Evolutionary conservation across 2,797 vertebrate genomes (phyloP).

Genomic region (Hypotaenidia philippensis): DNA sequence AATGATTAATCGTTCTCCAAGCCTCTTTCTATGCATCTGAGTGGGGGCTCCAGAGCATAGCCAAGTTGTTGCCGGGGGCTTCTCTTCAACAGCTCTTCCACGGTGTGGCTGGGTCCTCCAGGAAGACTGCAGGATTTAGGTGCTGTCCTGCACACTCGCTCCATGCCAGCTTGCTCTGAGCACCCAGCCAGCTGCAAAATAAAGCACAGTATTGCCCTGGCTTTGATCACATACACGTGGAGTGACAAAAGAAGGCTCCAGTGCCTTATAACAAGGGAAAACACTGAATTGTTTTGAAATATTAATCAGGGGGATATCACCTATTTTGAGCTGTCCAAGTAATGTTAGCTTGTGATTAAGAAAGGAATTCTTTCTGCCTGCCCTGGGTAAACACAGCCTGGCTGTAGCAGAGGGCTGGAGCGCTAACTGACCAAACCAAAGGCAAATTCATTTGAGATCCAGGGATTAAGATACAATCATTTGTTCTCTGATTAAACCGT

Average conservation of each 20-base stretch:
- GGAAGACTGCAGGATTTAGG: not conserved
- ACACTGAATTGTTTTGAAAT: not conserved
- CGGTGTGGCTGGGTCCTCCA: not conserved
- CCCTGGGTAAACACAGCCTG: not conserved
- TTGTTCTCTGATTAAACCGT: conserved; percentile 43
- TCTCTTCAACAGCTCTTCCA: fast-evolving
- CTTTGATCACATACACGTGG: not conserved
- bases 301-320: not conserved
- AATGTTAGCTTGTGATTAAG: not conserved
- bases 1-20: not conserved
- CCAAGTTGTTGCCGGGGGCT: not conserved
- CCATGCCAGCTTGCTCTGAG: not conserved
- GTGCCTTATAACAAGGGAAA: not conserved
- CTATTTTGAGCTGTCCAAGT: not conserved
- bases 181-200: not conserved
- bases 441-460: conserved; percentile 26
- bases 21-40: not conserved
- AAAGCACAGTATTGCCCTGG: not conserved
- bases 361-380: not conserved
- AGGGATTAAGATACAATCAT: conserved; percentile 41
- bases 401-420: not conserved
- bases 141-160: not conserved
- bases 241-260: not conserved
- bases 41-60: not conserved
- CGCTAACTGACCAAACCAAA: not conserved